Evolutionary conservation across 2,888 invertebrate genomes (phyloP), one percentile per base, ranked within the genome.

Genomic region (Cancer borealis): DNA sequence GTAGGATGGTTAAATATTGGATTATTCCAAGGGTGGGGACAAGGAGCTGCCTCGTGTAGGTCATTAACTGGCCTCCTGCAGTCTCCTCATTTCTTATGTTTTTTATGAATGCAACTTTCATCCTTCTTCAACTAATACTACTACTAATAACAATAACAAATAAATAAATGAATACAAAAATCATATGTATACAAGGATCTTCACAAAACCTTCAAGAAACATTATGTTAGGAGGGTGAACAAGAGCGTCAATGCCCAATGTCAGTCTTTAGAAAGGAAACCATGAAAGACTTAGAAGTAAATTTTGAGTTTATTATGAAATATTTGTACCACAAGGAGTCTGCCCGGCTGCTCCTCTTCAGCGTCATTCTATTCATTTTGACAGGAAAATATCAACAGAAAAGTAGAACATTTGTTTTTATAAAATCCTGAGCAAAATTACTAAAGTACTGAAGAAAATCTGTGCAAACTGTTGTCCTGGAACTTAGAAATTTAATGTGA

Each of bases 221-320:
- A 54, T 14, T 54, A 60, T 21, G 10, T 60, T 17, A 60, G 60
- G 60, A 73, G 8, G 26, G 73, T 73, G 26, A 26, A 26, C n/a
- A 73, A n/a, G 73, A n/a, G 26, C n/a, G 8, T 8, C 26, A 66
- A 26, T 26, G 73, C n/a, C n/a, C 3, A 73, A n/a, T 73, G n/a
- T 8, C n/a, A n/a, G 1, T 73, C 73, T 73, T 26, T 26, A 73
- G 8, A 26, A 26, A 73, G 73, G 73, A 26, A 73, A 3, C 26
- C 6, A 89, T n/a, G 6, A 89, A 89, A 49, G 89, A 47, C 39
- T n/a, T 10, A 87, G 39, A 47, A 6, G 39, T 84, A 89, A 47
- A 89, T 49, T n/a, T 21, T 2, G 17, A 89, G 89, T 89, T 89
- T 49, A 47, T 89, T 49, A 89, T n/a, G 46, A 89, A 47, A 89